These are phyloP conservation scores for Gopherus evgoodei DNA, from an alignment of 2,113 vertebrate species.

Conservation along the genomic window DNA sequence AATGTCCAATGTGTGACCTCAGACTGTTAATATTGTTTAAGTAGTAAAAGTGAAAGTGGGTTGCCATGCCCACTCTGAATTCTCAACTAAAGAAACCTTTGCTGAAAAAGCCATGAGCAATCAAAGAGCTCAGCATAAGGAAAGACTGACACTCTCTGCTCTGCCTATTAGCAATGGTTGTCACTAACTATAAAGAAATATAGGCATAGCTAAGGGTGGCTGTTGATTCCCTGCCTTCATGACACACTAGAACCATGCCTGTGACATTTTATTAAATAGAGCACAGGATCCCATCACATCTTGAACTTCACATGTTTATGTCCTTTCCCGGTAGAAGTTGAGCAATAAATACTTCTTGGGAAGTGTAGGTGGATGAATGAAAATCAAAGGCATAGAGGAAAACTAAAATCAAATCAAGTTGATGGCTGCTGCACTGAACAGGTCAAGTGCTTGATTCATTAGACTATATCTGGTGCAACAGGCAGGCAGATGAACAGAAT, in stretches of 20 bases:
- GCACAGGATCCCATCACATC: background rate
- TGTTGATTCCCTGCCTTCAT: background rate
- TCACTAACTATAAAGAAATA: background rate
- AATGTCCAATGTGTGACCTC: background rate
- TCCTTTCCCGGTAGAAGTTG: background rate
- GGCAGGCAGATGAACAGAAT: background rate
- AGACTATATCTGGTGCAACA: background rate
- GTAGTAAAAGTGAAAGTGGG: background rate
- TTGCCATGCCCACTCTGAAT: background rate
- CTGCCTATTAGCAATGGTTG: background rate
- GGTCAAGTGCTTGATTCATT: background rate
- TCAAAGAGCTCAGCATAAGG: background rate
- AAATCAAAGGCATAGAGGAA: background rate
- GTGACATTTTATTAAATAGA: background rate
- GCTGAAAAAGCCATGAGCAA: accelerated
- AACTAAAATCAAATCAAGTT: background rate
- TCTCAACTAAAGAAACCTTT: background rate
- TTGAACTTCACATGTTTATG: background rate
- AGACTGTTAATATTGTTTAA: accelerated
- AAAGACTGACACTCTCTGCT: background rate
- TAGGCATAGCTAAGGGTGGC: background rate
- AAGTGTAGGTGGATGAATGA: background rate
- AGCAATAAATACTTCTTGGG: background rate
- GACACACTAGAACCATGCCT: background rate
- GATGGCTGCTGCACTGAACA: background rate